These are phyloP conservation scores for Diglossa cyanea DNA, from an alignment of 2,797 vertebrate genomes.

Conservation along the genomic window DNA sequence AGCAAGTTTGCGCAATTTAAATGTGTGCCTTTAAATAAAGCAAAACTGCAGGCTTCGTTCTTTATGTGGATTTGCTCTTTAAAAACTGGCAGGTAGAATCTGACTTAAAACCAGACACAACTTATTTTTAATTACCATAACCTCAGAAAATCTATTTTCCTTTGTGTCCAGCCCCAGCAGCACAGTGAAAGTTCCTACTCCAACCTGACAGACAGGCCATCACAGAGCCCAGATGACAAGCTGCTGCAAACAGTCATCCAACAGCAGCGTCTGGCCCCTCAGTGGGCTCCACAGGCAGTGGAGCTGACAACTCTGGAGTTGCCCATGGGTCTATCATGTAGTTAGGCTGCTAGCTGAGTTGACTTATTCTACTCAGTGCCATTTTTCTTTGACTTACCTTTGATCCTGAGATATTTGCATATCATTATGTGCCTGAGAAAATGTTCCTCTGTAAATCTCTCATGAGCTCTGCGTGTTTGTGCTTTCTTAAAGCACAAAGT, in stretches of 20 bases:
- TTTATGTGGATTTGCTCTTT: not conserved
- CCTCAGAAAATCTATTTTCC: not conserved
- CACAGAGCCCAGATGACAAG: not conserved
- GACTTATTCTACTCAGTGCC: slow-evolving; percentile 39
- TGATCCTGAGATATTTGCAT: slow-evolving; percentile 67
- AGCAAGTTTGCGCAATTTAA: not conserved
- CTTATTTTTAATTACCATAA: slow-evolving; percentile 20
- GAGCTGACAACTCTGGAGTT: slow-evolving; percentile 51
- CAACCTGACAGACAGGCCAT: not conserved
- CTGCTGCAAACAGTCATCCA: not conserved
- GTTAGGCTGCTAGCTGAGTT: slow-evolving; percentile 4
- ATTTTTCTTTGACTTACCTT: slow-evolving; percentile 62
- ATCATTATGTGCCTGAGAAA: slow-evolving; percentile 1
- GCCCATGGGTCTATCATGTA: slow-evolving; percentile 36
- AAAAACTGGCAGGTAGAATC: not conserved
- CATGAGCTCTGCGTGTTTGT: not conserved
- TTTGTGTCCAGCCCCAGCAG: not conserved
- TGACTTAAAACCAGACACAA: not conserved
- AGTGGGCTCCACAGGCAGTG: slow-evolving; percentile 3
- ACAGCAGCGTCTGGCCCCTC: slow-evolving; percentile 21
- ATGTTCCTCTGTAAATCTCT: not conserved
- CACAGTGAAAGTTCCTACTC: not conserved
- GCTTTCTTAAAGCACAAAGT: not conserved
- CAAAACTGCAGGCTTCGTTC: not conserved
- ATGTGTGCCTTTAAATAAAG: not conserved